phyloP scores from a whole-genome alignment of 2,797 vertebrate species.

The Peromyscus attwateri region DNA sequence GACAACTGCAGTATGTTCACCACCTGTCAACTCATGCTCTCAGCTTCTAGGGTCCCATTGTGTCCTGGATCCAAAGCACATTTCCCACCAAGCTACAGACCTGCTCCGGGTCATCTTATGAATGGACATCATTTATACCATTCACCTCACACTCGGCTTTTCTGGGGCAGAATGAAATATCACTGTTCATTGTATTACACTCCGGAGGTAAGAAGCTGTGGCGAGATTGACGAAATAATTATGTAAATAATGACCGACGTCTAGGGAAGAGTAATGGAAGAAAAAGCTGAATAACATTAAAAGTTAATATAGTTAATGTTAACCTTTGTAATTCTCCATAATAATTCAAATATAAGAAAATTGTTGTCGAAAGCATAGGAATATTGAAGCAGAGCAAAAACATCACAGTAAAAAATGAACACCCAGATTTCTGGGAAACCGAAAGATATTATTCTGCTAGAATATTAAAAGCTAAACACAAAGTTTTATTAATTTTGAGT shows the following conservation, averaged over 20 bases:
- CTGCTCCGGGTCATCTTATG: slow-evolving; percentile 38
- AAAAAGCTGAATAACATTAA: slow-evolving; percentile 79
- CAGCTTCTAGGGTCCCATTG: not conserved
- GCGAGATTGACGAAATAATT: slow-evolving; percentile 83
- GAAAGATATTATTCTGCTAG: slow-evolving; percentile 73
- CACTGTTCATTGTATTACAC: slow-evolving; percentile 67
- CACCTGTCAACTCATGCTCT: not conserved
- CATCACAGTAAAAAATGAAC: slow-evolving; percentile 76
- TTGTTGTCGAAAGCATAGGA: slow-evolving; percentile 78
- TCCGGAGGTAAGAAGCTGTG: slow-evolving; percentile 76
- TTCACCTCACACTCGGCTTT: slow-evolving; percentile 51
- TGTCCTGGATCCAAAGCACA: slow-evolving; percentile 31
- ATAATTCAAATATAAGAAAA: slow-evolving; percentile 69
- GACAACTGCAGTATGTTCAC: not conserved
- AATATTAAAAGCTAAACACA: slow-evolving; percentile 75
- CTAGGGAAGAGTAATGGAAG: slow-evolving; percentile 77
- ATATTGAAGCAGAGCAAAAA: slow-evolving; percentile 72
- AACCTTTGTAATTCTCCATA: slow-evolving; percentile 72
- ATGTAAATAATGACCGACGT: slow-evolving; percentile 79
- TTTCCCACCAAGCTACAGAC: slow-evolving; percentile 50
- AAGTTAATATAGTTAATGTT: slow-evolving; percentile 82
- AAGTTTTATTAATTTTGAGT: slow-evolving; percentile 71
- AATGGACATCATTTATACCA: slow-evolving; percentile 57
- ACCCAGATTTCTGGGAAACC: slow-evolving; percentile 74
- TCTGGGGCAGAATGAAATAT: slow-evolving; percentile 65